Evolutionary conservation across 2,888 invertebrate genomes (phyloP), one percentile per base, ranked within the genome.

Genomic region (Pandemis cinnamomeana): DNA sequence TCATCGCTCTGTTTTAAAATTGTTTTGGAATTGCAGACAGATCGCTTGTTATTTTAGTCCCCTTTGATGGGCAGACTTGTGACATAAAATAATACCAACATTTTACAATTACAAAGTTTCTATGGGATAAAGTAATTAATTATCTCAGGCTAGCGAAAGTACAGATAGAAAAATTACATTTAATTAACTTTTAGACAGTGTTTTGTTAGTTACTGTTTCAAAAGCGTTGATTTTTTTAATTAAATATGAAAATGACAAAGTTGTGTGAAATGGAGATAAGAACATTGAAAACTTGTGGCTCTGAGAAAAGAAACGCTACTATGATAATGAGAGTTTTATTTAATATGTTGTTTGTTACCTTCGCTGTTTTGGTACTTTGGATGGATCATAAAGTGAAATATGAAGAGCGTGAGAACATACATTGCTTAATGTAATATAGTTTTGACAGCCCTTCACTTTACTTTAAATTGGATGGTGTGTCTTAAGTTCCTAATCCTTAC

Each of bases 391-490:
- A 20, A 62, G 62, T 66, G 53, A 20, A 71, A 71, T 72, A 72
- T 61, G 62, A 72, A 68, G 63, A 58, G 46, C 67, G 72, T 72
- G 72, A 10, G 68, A 68, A 63, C 15, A 7, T 13, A 10, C 67
- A 55, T 67, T 36, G 27, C 27, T 36, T 61, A 44, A 53, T 20
- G 10, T 55, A 61, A 53, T 71, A 48, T 46, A 27, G 66, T 71
- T 66, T 58, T 27, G 60, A 51, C 66, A 71, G 66, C 66, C 66
- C 66, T 71, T 66, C 71, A 42, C 71, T 71, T 48, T 42, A 60
- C 20, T 8, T 55, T 20, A 20, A 20, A 20, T 20, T 20, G 20
- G 20, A 20, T 20, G 20, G 20, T 20, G 20, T 20, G 20, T 20
- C 20, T 20, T 20, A 20, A 20, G 20, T 20, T 20, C 1, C 20